These are phyloP conservation scores for Gobionotothen gibberifrons DNA, from an alignment of 2,797 vertebrate species.

Conservation along the genomic window DNA sequence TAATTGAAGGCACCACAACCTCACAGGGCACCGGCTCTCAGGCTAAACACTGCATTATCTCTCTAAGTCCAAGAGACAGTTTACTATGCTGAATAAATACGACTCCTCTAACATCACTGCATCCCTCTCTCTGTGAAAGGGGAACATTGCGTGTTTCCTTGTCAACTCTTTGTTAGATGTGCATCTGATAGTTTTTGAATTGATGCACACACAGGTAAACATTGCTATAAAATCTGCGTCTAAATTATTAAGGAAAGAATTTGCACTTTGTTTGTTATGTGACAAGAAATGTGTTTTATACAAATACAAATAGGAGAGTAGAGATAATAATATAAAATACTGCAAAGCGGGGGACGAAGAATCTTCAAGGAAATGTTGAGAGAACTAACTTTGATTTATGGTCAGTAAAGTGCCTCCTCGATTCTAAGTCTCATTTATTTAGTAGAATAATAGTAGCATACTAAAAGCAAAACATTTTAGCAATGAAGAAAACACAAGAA, in stretches of 20 bases:
- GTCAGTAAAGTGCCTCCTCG: not conserved
- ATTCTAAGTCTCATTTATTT: not conserved
- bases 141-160: slow-evolving; percentile 29
- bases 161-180: slow-evolving; percentile 27
- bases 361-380: not conserved
- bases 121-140: slow-evolving; percentile 28
- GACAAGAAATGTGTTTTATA: not conserved
- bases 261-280: slow-evolving; percentile 45
- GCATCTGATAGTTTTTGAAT: slow-evolving; percentile 40
- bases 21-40: slow-evolving; percentile 57
- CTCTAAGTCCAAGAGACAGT: slow-evolving; percentile 25
- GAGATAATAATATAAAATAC: not conserved
- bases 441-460: not conserved
- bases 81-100: slow-evolving; percentile 33
- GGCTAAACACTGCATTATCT: slow-evolving; percentile 55
- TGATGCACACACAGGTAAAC: slow-evolving; percentile 26
- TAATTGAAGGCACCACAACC: slow-evolving; percentile 71
- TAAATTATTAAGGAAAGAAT: slow-evolving; percentile 10
- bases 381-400: not conserved
- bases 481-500: not conserved
- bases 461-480: not conserved
- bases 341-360: not conserved
- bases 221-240: slow-evolving; percentile 15
- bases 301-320: slow-evolving; percentile 33
- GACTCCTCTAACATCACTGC: slow-evolving; percentile 25